A percentile compares a stretch with the other conserved stretches of the same genome.
phyloP scores from a whole-genome alignment of 2,113 vertebrate species.

The Siphamia tubifer region DNA sequence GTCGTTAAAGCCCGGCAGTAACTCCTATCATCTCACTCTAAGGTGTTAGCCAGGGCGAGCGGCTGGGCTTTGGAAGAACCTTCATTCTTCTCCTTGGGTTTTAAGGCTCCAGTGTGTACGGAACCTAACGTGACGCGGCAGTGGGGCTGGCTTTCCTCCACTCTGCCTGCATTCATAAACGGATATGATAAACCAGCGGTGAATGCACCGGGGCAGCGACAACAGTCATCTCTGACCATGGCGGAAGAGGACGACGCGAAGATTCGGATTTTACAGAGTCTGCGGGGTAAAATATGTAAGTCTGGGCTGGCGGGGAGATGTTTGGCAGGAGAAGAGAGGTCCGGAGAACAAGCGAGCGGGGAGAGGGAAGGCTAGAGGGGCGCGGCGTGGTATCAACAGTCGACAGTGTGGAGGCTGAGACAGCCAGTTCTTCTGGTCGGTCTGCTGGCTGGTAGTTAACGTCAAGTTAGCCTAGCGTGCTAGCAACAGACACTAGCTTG shows the following conservation, averaged over 20 bases:
- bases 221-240: conserved; percentile 78
- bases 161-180: conserved; percentile 75
- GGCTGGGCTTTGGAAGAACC: conserved; percentile 20
- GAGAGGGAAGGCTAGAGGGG: conserved; percentile 67
- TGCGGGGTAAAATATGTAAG: conserved; percentile 91
- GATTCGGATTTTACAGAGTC: conserved; percentile 86
- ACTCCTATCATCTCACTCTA: conserved; percentile 11
- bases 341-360: conserved; percentile 10
- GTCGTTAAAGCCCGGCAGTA: conserved; percentile 12
- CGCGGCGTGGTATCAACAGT: conserved; percentile 69
- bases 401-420: conserved; percentile 33
- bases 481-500: conserved; percentile 43
- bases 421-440: conserved; percentile 33
- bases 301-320: conserved; percentile 27
- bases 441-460: conserved; percentile 36
- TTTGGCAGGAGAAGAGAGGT: neutral
- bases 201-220: conserved; percentile 72
- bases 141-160: conserved; percentile 71
- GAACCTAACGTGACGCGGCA: conserved; percentile 63
- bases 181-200: conserved; percentile 79
- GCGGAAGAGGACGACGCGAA: conserved; percentile 83
- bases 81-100: conserved; percentile 3
- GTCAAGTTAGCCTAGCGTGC: conserved; percentile 60
- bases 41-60: neutral
- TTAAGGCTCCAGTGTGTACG: conserved; percentile 30